A percentile compares a stretch with the other conserved stretches of the same genome.
Conservation (phyloP, 2,797 vertebrate genomes). For the Gastrophryne carolinensis region DNA sequence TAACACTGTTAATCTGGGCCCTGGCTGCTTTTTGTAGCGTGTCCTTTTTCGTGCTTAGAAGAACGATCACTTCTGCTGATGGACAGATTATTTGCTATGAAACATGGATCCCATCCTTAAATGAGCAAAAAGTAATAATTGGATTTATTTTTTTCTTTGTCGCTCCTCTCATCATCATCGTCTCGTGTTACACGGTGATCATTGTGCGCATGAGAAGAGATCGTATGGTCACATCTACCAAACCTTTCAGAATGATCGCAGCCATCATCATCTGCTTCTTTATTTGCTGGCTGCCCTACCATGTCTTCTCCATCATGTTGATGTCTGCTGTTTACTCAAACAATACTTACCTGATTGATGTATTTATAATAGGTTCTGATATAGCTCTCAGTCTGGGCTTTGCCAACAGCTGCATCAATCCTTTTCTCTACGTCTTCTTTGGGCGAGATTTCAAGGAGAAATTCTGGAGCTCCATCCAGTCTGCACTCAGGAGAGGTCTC, state of each 20-base stretch:
- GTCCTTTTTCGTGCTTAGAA: conserved; percentile 50
- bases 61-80: conserved; percentile 31
- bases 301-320: conserved; percentile 22
- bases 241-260: conserved; percentile 60
- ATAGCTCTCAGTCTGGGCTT: conserved; percentile 44
- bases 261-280: conserved; percentile 68
- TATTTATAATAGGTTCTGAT: not conserved
- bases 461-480: conserved; percentile 43
- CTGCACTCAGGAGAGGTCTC: not conserved
- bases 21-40: conserved; percentile 41
- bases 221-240: conserved; percentile 35
- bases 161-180: conserved; percentile 66
- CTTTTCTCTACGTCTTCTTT: conserved; percentile 51
- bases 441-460: conserved; percentile 54
- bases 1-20: not conserved
- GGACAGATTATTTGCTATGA: conserved; percentile 53
- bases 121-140: not conserved
- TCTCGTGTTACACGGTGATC: conserved; percentile 64
- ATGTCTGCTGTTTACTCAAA: not conserved
- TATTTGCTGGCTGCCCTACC: conserved; percentile 70
- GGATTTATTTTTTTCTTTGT: conserved; percentile 63
- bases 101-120: conserved; percentile 7
- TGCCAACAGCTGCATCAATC: conserved; percentile 53
- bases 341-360: not conserved
- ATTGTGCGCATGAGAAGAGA: conserved; percentile 53